phyloP scores from a whole-genome alignment of 2,888 invertebrate species.

The Drosophila niveifrons region DNA sequence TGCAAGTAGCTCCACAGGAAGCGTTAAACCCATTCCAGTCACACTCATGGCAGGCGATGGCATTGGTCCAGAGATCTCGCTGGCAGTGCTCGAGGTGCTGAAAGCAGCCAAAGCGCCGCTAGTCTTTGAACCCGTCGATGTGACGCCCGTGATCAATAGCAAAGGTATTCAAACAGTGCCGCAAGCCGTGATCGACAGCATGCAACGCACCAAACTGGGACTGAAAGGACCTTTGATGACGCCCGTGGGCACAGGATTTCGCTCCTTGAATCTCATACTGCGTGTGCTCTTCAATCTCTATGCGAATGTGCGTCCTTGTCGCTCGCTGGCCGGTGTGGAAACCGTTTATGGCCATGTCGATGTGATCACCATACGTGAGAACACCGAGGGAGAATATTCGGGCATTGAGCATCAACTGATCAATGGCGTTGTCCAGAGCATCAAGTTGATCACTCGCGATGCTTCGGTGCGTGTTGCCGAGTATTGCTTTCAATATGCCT shows the following conservation, averaged over 20 bases:
- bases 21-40: constrained; percentile 80
- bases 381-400: constrained; percentile 99
- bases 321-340: constrained; percentile 96
- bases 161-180: constrained; percentile 98
- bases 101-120: constrained; percentile 96
- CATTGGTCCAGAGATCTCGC: constrained; percentile 99
- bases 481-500: constrained; percentile 97
- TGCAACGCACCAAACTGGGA: constrained; percentile 97
- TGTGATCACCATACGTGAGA: constrained; percentile 98
- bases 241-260: constrained; percentile 98
- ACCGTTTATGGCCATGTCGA: constrained; percentile 98
- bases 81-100: constrained; percentile 98
- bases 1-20: neutral
- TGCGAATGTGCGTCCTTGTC: constrained; percentile 98
- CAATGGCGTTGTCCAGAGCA: constrained; percentile 99
- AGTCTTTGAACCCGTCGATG: constrained; percentile 98
- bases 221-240: constrained; percentile 99
- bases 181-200: constrained; percentile 97
- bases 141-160: constrained; percentile 93
- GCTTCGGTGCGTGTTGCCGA: constrained; percentile 98
- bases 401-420: constrained; percentile 99
- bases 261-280: constrained; percentile 98
- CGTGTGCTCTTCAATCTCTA: constrained; percentile 98
- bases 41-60: constrained; percentile 99
- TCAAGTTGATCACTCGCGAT: constrained; percentile 98